Evolutionary conservation across 2,888 invertebrate species (phyloP).

Genomic region (Athrips mouffetella): DNA sequence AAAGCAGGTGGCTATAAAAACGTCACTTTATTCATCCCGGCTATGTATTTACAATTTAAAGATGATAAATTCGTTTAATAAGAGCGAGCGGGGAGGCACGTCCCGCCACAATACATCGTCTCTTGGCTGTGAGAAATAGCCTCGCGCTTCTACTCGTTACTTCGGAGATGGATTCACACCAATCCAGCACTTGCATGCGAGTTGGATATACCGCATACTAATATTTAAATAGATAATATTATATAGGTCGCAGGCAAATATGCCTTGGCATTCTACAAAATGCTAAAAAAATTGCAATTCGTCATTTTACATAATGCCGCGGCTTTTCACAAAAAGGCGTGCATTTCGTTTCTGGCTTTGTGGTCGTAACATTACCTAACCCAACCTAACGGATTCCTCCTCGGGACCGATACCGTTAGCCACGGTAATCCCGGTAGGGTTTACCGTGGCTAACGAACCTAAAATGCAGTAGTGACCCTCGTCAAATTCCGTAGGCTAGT

Average conservation of each 20-base stretch:
- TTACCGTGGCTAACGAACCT: no score
- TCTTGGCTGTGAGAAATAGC: slow-evolving; percentile 33
- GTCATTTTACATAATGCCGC: no score
- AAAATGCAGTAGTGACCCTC: no score
- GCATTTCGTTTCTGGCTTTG: no score
- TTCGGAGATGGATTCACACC: background rate
- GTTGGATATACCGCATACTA: background rate
- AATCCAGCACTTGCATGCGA: background rate
- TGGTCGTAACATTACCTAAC: no score
- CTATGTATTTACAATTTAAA: slow-evolving; percentile 9
- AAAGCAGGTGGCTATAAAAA: background rate
- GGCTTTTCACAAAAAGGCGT: no score
- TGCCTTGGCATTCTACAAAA: no score
- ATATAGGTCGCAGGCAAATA: no score
- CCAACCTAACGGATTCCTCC: no score
- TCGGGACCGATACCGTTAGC: no score
- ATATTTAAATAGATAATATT: background rate
- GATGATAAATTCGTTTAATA: slow-evolving; percentile 58
- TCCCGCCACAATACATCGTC: slow-evolving; percentile 32
- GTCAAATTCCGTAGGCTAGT: background rate
- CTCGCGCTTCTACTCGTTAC: slow-evolving; percentile 29
- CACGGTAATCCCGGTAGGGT: no score
- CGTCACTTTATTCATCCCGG: background rate
- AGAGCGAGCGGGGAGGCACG: slow-evolving; percentile 36
- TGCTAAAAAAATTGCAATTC: no score